Evolutionary conservation across 2,888 invertebrate genomes (phyloP), one percentile per base, ranked within the genome.

Genomic region (Cantharis rustica): DNA sequence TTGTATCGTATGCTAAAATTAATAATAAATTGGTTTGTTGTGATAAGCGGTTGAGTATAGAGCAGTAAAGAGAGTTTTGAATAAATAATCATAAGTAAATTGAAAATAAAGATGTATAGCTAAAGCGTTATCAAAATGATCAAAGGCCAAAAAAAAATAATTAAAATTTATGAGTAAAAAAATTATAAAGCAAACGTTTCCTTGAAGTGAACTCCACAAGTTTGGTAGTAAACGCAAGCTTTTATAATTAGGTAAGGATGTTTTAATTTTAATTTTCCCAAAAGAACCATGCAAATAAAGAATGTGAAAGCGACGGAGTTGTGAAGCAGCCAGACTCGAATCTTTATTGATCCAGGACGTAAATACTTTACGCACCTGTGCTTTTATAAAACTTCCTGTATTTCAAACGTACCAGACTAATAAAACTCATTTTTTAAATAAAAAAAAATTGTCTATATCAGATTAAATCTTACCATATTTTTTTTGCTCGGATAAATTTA

Each of bases 241-340:
- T 77, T 77, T 77, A 77, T 74, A 77, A 77, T 77, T 77, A 77
- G 74, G 77, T 77, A 74, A 77, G 77, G 71, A 76, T 74, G 74
- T 77, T 77, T 77, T 77, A 77, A 77, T 77, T 77, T 77, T 77
- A 73, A 77, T 73, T 77, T 77, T 74, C 77, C 74, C 77, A 68
- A 69, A 77, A 77, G 77, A 77, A 73, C 69, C 77, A 73, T 77
- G 74, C 71, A 77, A 77, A 77, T 77, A 77, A 77, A 77, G 77
- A 77, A 77, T 77, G 64, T 71, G 64, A 66, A 15, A 66, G 77
- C 77, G 70, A 64, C 71, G 66, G 71, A 77, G 77, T 74, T 74
- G 69, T 73, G 71, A 74, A 74, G 74, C 77, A 74, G 76, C 73
- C 68, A 76, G 71, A 74, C 74, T 73, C 16, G 71, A 73, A 71